Percentiles rank a stretch among this genome's conserved stretches.
These are phyloP conservation scores for Halictus quadricinctus DNA, from an alignment of 2,888 invertebrate species.

Conservation along the genomic window DNA sequence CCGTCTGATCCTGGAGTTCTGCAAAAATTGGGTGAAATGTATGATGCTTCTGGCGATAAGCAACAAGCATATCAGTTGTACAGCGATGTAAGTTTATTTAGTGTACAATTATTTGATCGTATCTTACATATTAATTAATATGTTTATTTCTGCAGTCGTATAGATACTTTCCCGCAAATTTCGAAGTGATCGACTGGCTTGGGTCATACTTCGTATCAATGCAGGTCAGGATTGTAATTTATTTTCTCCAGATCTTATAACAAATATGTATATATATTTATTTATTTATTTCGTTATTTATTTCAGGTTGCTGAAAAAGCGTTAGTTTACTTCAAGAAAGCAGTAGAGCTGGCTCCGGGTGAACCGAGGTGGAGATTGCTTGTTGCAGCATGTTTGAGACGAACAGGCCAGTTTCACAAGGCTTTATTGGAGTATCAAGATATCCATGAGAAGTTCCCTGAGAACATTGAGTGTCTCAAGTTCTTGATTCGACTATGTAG, in stretches of 20 bases:
- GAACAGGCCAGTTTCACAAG: conserved; percentile 92
- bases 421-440: conserved; percentile 92
- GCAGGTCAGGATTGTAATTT: conserved; percentile 82
- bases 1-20: conserved; percentile 96
- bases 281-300: neutral
- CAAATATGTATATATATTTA: neutral
- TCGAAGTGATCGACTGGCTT: conserved; percentile 92
- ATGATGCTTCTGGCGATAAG: conserved; percentile 95
- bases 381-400: conserved; percentile 92
- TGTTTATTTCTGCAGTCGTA: conserved; percentile 74
- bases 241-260: neutral
- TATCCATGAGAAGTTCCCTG: conserved; percentile 95
- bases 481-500: conserved; percentile 94
- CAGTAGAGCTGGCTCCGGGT: conserved; percentile 83
- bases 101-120: neutral
- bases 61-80: conserved; percentile 94
- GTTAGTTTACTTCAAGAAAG: conserved; percentile 91
- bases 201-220: conserved; percentile 95
- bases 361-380: conserved; percentile 93
- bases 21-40: conserved; percentile 94
- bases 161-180: conserved; percentile 80
- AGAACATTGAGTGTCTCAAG: conserved; percentile 96
- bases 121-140: conserved; percentile 67
- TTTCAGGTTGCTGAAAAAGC: conserved; percentile 91
- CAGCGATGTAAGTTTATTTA: conserved; percentile 86